phyloP scores from a whole-genome alignment of 2,113 vertebrate species.

The Bubo bubo region DNA sequence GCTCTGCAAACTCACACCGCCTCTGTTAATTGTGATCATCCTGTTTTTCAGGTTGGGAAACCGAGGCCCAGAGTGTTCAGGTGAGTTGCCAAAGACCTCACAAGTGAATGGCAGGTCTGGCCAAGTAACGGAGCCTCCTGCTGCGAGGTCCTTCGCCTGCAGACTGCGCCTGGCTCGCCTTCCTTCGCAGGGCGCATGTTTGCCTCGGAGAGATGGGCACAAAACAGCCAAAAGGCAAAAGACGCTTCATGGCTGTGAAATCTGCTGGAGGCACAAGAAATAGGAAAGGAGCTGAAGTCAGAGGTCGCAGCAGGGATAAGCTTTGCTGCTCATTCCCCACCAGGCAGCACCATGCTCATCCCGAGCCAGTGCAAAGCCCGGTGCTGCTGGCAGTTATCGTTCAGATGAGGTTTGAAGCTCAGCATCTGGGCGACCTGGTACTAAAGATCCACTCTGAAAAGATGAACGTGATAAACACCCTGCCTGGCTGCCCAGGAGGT shows the following conservation, averaged over 20 bases:
- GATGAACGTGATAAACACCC: neutral
- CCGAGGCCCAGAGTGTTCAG: neutral
- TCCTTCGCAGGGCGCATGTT: neutral
- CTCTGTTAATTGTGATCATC: neutral
- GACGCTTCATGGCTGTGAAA: fast-evolving
- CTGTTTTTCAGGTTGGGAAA: neutral
- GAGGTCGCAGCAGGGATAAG: neutral
- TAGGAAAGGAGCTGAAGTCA: neutral
- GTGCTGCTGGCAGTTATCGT: neutral
- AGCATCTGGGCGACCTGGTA: neutral
- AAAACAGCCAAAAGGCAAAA: neutral
- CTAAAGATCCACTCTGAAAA: neutral
- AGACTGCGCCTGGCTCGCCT: neutral
- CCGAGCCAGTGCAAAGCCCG: fast-evolving
- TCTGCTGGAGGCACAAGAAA: neutral
- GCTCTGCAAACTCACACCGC: neutral
- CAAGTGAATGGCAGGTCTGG: fast-evolving
- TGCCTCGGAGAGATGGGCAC: fast-evolving
- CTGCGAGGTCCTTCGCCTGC: fast-evolving
- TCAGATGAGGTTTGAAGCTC: neutral
- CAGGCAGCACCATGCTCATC: fast-evolving
- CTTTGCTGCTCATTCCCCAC: neutral
- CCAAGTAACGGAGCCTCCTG: neutral
- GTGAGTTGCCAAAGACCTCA: neutral
- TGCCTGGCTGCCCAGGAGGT: neutral